Conservation (phyloP, 2,888 invertebrate species). For the Latrodectus hesperus region DNA sequence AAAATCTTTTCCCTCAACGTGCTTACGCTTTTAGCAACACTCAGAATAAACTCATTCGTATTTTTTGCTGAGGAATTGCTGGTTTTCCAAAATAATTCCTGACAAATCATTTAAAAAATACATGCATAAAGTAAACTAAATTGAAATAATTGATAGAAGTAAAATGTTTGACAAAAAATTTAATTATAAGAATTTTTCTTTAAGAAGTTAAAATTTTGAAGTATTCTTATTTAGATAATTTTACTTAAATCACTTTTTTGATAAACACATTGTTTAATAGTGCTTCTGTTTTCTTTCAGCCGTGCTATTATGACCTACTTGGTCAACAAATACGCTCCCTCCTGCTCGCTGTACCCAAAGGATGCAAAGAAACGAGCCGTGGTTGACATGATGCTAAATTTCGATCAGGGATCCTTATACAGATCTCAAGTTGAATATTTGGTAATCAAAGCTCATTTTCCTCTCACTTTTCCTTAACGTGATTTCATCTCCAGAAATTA, state of each 20-base stretch:
- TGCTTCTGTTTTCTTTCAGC: conserved; percentile 76
- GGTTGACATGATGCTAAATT: conserved; percentile 80
- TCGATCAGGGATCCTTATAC: conserved; percentile 81
- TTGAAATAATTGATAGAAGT: too few relatives aligned
- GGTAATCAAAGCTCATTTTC: conserved; percentile 76
- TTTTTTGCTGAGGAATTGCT: too few relatives aligned
- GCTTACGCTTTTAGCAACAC: too few relatives aligned
- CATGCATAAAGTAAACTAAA: too few relatives aligned
- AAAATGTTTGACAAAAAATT: too few relatives aligned
- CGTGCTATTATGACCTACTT: conserved; percentile 87
- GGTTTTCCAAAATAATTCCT: background rate
- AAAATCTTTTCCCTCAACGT: too few relatives aligned
- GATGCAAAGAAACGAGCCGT: conserved; percentile 83
- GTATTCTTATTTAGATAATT: too few relatives aligned
- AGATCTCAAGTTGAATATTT: conserved; percentile 83
- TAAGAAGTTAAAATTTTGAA: too few relatives aligned
- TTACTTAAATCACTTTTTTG: background rate
- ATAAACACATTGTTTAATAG: background rate
- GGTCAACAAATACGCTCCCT: conserved; percentile 86
- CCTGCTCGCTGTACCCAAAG: conserved; percentile 83
- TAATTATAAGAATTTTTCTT: too few relatives aligned
- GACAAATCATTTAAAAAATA: background rate
- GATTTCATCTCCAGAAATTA: too few relatives aligned
- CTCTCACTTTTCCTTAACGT: too few relatives aligned
- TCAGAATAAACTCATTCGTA: too few relatives aligned